Base-by-base conservation (phyloP, 1,140 invertebrate genomes). In the Adelges cooleyi region DNA sequence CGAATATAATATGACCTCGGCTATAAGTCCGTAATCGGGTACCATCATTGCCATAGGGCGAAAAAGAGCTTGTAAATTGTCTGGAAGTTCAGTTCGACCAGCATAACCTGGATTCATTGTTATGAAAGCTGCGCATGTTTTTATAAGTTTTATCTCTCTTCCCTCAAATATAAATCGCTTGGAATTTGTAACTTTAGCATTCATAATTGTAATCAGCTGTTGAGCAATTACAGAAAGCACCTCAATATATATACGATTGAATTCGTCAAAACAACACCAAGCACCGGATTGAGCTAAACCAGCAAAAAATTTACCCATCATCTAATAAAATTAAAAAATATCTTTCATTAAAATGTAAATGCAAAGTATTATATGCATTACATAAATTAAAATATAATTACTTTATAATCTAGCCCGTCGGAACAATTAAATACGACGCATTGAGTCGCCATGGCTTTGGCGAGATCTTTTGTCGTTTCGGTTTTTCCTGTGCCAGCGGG, bases 401-500 rank as follows among this genome's bases (percentile, higher is more conserved):
- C 77, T 68, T 87, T 87, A 70, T 84, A 87, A 74, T 88, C 86
- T 2, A 89, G 74, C 69, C 82, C 89, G 75, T 92, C 90, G 0
- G 89, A 92, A 71, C 90, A 93, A 73, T 92, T 92, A 71, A 94
- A 93, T 0, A 94, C 90, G 0, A 94, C 87, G 72, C 90, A 92
- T 71, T 90, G 89, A 67, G 90, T 87, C 2, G 90, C 90, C 44
- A 92, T 72, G 0, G 88, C 82, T 75, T 92, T 93, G 3, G 89
- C 89, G 66, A 93, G 79, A 79, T 94, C 90, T 77, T 94, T 94
- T 0, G 89, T 92, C 0, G 92, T 94, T 79, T 95, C 93, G 1
- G 92, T 95, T 79, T 96, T 96, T 1, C 93, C 93, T 0, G 92
- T 95, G 17, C 92, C 92, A 15, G 87, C 89, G 2, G 92, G 91